Conservation (phyloP, 2,797 vertebrate genomes). For the Otolemur crassicaudatus region DNA sequence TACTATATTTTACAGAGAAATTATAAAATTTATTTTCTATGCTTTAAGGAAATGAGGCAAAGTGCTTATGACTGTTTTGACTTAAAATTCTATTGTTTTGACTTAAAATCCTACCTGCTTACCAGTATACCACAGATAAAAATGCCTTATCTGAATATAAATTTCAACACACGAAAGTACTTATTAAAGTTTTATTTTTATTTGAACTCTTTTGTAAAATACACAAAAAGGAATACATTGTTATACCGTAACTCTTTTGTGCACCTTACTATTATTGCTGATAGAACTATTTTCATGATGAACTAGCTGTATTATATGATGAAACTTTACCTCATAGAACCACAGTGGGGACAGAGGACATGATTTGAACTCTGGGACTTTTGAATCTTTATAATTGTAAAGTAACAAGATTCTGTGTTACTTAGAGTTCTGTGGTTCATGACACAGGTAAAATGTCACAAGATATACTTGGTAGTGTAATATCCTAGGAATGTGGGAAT, state of each 20-base stretch:
- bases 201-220: neutral
- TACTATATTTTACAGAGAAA: constrained; percentile 71
- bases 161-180: neutral
- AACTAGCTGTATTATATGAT: neutral
- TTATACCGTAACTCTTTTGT: neutral
- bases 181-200: neutral
- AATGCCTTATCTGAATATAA: neutral
- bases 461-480: neutral
- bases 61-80: neutral
- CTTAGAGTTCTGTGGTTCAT: neutral
- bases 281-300: neutral
- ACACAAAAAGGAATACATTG: neutral
- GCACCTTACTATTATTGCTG: neutral
- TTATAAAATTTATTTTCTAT: constrained; percentile 70
- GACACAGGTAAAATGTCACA: neutral
- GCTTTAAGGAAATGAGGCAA: neutral
- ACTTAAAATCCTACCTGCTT: constrained; percentile 54
- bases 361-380: neutral
- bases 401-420: neutral
- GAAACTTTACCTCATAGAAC: neutral
- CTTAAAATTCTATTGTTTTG: neutral
- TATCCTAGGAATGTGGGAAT: neutral
- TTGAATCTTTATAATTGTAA: neutral
- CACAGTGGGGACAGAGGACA: neutral
- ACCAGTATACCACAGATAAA: neutral